phyloP scores from a whole-genome alignment of 2,797 vertebrate genomes.

The Sciurus vulgaris region DNA sequence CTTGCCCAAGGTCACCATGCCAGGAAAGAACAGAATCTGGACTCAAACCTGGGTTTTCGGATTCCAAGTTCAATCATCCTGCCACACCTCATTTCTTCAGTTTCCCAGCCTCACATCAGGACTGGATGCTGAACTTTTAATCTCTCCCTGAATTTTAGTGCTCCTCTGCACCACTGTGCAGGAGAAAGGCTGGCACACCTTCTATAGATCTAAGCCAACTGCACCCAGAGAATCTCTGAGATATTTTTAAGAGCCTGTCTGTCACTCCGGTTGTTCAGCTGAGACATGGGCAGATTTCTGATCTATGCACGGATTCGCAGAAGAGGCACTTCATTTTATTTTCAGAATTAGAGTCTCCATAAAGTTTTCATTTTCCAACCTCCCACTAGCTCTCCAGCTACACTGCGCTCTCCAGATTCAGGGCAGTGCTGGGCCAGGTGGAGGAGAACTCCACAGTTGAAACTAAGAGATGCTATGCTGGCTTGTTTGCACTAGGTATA shows the following conservation, averaged over 20 bases:
- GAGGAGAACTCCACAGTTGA: slow-evolving; percentile 73
- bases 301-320: slow-evolving; percentile 85
- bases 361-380: slow-evolving; percentile 84
- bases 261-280: slow-evolving; percentile 82
- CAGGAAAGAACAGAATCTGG: slow-evolving; percentile 49
- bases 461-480: slow-evolving; percentile 70
- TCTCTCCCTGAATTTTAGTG: slow-evolving; percentile 34
- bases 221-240: slow-evolving; percentile 83
- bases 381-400: slow-evolving; percentile 75
- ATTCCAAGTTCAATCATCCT: slow-evolving; percentile 56
- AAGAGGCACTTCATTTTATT: slow-evolving; percentile 84
- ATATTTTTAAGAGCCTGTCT: slow-evolving; percentile 83
- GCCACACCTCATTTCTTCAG: neutral
- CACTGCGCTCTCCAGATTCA: slow-evolving; percentile 71
- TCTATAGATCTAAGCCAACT: slow-evolving; percentile 41
- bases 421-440: slow-evolving; percentile 65
- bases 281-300: slow-evolving; percentile 82
- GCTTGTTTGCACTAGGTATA: slow-evolving; percentile 74
- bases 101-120: neutral
- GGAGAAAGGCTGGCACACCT: slow-evolving; percentile 13
- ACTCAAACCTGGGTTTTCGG: slow-evolving; percentile 37
- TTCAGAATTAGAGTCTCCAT: slow-evolving; percentile 82
- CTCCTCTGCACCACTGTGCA: neutral
- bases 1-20: slow-evolving; percentile 3
- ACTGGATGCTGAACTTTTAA: neutral